Evolutionary conservation across 2,888 invertebrate species (phyloP).

Genomic region (Microctonus brassicae): DNA sequence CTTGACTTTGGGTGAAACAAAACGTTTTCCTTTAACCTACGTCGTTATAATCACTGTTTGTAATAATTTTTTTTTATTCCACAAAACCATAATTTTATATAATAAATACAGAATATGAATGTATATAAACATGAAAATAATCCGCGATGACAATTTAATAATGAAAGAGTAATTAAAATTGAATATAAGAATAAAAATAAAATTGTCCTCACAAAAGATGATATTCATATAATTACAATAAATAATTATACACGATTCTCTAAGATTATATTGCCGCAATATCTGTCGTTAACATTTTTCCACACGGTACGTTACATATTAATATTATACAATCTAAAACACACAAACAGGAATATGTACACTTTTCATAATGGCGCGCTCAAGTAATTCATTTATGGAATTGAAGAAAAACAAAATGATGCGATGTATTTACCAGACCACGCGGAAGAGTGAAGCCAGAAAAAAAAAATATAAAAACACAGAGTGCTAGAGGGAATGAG

Average conservation of each 20-base stretch:
- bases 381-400: conserved; percentile 32
- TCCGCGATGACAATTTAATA: no score
- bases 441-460: conserved; percentile 19
- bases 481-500: background rate
- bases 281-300: conserved; percentile 30
- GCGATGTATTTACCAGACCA: conserved; percentile 33
- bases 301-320: background rate
- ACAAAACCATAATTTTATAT: no score
- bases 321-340: background rate
- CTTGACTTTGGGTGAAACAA: no score
- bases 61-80: no score
- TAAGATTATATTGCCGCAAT: conserved; percentile 30
- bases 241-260: conserved; percentile 19
- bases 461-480: background rate
- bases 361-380: conserved; percentile 28
- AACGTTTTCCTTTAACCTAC: no score
- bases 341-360: background rate
- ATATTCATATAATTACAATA: conserved; percentile 33
- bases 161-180: no score
- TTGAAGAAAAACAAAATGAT: conserved; percentile 24
- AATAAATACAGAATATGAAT: no score
- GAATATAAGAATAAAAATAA: no score
- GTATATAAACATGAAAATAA: no score
- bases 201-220: no score
- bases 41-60: no score